These are phyloP conservation scores for Armadillidium nasatum DNA, from an alignment of 1,140 invertebrate species.

Conservation along the genomic window DNA sequence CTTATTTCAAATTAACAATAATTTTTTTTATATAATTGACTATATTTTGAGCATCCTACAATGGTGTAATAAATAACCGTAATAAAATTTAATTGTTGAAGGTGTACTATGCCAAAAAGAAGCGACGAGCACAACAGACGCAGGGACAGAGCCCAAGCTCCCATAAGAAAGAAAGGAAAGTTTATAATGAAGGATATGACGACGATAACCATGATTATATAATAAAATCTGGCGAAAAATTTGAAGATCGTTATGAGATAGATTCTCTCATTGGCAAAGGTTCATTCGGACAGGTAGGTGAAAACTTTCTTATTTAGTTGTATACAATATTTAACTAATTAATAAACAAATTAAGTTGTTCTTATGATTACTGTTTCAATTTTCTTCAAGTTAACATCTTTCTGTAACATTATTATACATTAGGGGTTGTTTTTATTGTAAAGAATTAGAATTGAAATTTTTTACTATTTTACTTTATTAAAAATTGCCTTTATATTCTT, in stretches of 20 bases:
- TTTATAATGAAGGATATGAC: constrained; percentile 97
- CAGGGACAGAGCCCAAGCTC: constrained; percentile 63
- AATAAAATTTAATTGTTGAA: constrained; percentile 49
- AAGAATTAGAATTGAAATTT: too few relatives aligned
- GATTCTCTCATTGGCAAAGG: constrained; percentile 98
- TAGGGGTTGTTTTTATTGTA: too few relatives aligned
- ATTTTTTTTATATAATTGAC: too few relatives aligned
- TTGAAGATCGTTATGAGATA: constrained; percentile 97
- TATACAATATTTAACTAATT: too few relatives aligned
- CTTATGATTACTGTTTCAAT: constrained; percentile 22
- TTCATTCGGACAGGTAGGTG: constrained; percentile 83
- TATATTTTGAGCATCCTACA: too few relatives aligned
- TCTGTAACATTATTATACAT: too few relatives aligned
- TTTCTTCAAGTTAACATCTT: too few relatives aligned
- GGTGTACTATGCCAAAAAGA: constrained; percentile 99
- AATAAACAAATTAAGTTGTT: not conserved
- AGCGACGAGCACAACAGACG: constrained; percentile 84
- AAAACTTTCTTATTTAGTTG: not conserved
- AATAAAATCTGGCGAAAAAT: constrained; percentile 97
- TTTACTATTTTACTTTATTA: too few relatives aligned
- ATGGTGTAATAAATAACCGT: too few relatives aligned
- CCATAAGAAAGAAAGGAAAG: constrained; percentile 86
- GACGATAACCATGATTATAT: constrained; percentile 99
- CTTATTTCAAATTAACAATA: not conserved
- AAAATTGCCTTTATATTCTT: too few relatives aligned